Percentiles rank a stretch among this genome's conserved stretches.
These are phyloP conservation scores for Indicator indicator DNA, from an alignment of 2,113 vertebrate genomes.

Conservation along the genomic window DNA sequence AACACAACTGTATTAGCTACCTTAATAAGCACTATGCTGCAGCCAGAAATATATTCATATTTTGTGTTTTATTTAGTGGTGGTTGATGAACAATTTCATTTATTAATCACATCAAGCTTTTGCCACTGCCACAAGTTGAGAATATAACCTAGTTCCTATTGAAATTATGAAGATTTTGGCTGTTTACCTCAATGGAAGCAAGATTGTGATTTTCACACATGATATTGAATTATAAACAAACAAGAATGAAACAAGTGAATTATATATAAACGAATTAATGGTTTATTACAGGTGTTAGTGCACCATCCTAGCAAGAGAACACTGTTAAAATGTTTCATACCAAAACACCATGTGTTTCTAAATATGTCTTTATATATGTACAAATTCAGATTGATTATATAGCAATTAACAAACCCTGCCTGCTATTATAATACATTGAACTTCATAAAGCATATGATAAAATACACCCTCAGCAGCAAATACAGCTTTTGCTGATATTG, in stretches of 20 bases:
- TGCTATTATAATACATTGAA: neutral
- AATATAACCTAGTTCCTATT: neutral
- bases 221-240: no score
- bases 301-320: neutral
- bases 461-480: neutral
- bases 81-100: neutral
- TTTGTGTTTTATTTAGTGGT: neutral
- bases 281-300: neutral
- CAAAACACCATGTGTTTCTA: neutral
- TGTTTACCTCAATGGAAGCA: neutral
- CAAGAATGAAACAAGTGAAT: neutral
- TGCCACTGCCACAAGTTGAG: neutral
- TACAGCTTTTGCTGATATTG: neutral
- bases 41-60: neutral
- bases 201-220: neutral
- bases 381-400: neutral
- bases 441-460: neutral
- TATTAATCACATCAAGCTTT: neutral
- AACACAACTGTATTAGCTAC: neutral
- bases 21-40: neutral
- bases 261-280: neutral
- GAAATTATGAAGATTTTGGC: neutral
- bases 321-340: neutral
- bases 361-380: neutral
- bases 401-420: neutral